Conservation (phyloP, 2,888 invertebrate species). For the Campaea margaritaria region DNA sequence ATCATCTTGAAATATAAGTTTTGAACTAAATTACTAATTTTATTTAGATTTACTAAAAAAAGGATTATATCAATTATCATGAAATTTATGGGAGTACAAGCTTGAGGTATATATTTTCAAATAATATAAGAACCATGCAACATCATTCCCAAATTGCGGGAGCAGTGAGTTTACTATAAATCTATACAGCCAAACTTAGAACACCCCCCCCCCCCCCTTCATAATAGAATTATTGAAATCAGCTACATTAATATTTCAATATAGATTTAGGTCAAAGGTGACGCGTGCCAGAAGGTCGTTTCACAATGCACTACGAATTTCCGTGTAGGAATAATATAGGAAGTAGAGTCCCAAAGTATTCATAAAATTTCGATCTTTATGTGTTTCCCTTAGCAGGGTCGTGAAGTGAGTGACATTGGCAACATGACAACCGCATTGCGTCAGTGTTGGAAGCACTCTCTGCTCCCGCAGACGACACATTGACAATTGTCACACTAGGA, state of each 20-base stretch:
- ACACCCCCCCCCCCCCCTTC: too few relatives aligned
- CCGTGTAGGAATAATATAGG: conserved; percentile 13
- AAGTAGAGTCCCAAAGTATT: conserved; percentile 17
- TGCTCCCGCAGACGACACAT: conserved; percentile 13
- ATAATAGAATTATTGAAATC: neutral
- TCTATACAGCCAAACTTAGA: too few relatives aligned
- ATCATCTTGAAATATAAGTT: too few relatives aligned
- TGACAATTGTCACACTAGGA: conserved; percentile 17
- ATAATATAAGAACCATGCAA: too few relatives aligned
- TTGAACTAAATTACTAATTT: too few relatives aligned
- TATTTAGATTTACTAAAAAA: too few relatives aligned
- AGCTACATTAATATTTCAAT: neutral
- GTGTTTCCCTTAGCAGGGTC: conserved; percentile 10
- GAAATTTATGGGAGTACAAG: too few relatives aligned
- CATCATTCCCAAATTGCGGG: too few relatives aligned
- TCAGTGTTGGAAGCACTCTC: conserved; percentile 15
- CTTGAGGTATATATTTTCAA: too few relatives aligned
- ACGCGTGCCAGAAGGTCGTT: conserved; percentile 16
- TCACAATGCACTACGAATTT: conserved; percentile 19
- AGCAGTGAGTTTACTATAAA: too few relatives aligned
- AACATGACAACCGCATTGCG: conserved; percentile 31
- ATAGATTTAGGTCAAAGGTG: conserved; percentile 19
- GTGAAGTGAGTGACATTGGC: conserved; percentile 24
- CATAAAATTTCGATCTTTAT: conserved; percentile 29
- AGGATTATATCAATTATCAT: too few relatives aligned